Base-by-base conservation (phyloP, 2,113 vertebrate species). In the Madoqua kirkii region DNA sequence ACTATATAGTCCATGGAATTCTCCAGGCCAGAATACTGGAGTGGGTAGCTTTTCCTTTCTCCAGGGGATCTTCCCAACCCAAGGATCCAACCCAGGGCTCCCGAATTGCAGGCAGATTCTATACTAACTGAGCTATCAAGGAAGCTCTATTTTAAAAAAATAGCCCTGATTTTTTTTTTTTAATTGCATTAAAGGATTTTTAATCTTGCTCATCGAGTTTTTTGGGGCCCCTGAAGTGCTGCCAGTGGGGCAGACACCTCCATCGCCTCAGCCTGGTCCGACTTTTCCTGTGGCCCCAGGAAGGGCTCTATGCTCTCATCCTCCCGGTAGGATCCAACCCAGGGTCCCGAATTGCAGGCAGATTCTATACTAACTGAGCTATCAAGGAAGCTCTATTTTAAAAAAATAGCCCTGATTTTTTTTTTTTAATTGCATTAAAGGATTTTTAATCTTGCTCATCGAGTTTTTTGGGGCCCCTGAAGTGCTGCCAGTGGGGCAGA, bases 301-400 rank as follows among this genome's bases (percentile, higher is more conserved):
- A 21, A 57, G 17, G 36, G 9, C 2, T 25, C 59, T 11, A 0
- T 0, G 29, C 27, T 3, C 1, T 33, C 11, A 0, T 14, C n/a
- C n/a, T n/a, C n/a, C n/a, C n/a, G n/a, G n/a, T n/a, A 15, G 8
- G 43, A 79, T 11, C 3, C 27, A 79, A 48, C 76, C 76, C 27
- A 31, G 45, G 76, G 31, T 74, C 15, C 76, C 0, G 4, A 31
- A 79, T 48, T 50, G 76, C 45, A 19, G 29, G 76, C 15, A 17
- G 76, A 50, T 19, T 48, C 76, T 31, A 31, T 11, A 50, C 29
- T 31, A 33, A 23, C 27, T 33, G 45, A 17, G 76, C 45, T 31
- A 50, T 48, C 15, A 79, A 17, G 76, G 76, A 79, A 50, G 43
- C 45, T 29, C 76, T 31, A 21, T 91, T 82, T 83, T 31, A 12